A percentile compares a stretch with the other conserved stretches of the same genome.
Conservation (phyloP, 2,797 vertebrate genomes). For the Chlorospingus semifuscus region DNA sequence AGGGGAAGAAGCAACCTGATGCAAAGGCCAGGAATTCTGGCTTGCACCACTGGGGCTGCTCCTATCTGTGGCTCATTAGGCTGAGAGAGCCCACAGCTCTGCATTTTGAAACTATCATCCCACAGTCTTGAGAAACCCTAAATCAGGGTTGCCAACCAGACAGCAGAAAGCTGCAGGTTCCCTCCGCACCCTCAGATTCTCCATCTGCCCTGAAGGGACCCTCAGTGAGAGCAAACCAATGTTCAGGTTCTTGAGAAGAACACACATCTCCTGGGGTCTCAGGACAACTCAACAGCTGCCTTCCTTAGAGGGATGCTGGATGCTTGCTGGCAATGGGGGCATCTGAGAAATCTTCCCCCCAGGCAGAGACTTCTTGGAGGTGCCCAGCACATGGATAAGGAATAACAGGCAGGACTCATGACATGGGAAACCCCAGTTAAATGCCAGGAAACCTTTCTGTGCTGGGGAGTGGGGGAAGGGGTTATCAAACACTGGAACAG, state of each 20-base stretch:
- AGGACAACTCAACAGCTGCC: background rate
- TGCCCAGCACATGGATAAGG: background rate
- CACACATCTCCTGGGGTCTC: background rate
- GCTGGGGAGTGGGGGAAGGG: accelerated
- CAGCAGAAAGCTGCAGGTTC: background rate
- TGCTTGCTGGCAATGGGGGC: background rate
- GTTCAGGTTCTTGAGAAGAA: background rate
- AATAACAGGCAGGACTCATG: background rate
- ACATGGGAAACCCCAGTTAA: background rate
- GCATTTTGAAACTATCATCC: background rate
- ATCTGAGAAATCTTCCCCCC: background rate
- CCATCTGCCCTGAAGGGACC: background rate
- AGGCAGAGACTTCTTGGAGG: background rate
- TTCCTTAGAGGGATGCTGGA: background rate
- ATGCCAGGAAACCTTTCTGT: background rate
- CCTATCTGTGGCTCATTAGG: accelerated
- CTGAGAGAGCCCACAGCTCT: background rate
- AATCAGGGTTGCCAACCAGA: background rate
- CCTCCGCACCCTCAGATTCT: background rate
- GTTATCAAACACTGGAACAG: background rate
- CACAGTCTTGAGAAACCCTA: background rate
- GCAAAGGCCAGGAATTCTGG: background rate
- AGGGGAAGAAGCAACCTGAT: background rate
- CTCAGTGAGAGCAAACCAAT: background rate
- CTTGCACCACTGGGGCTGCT: background rate